Percentiles rank a stretch among this genome's conserved stretches.
These are phyloP conservation scores for Leptodactylus fuscus DNA, from an alignment of 2,113 vertebrate genomes.

Conservation along the genomic window DNA sequence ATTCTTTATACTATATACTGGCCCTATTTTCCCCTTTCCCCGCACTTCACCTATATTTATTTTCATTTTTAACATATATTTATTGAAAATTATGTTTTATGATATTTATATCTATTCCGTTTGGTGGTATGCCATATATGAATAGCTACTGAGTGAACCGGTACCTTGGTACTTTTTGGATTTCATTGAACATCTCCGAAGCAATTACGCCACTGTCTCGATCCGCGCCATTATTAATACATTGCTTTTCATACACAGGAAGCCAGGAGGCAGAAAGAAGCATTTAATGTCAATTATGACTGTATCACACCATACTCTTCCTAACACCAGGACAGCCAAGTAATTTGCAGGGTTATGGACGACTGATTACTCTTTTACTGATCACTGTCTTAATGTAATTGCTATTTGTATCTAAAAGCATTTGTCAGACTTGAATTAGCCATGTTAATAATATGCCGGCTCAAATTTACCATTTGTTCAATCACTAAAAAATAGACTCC, in stretches of 20 bases:
- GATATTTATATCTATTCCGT: too few species aligned
- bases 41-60: too few species aligned
- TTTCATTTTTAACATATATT: too few species aligned
- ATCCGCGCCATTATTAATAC: conserved; percentile 33
- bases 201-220: conserved; percentile 19
- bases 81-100: too few species aligned
- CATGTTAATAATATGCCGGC: conserved; percentile 61
- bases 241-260: conserved; percentile 24
- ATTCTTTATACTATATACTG: too few species aligned
- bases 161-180: too few species aligned
- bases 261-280: conserved; percentile 49
- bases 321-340: conserved; percentile 37
- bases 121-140: too few species aligned
- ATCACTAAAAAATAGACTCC: conserved; percentile 42
- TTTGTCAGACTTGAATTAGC: conserved; percentile 59
- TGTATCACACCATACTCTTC: conserved; percentile 41
- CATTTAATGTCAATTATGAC: conserved; percentile 57
- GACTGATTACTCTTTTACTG: conserved; percentile 53
- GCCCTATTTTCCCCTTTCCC: too few species aligned
- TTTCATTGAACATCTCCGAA: background rate
- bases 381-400: conserved; percentile 49
- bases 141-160: too few species aligned
- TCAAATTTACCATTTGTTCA: conserved; percentile 59
- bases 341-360: conserved; percentile 39
- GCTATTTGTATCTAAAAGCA: conserved; percentile 52